These are phyloP conservation scores for Heliconius aoede DNA, from an alignment of 2,888 invertebrate genomes.

Conservation along the genomic window DNA sequence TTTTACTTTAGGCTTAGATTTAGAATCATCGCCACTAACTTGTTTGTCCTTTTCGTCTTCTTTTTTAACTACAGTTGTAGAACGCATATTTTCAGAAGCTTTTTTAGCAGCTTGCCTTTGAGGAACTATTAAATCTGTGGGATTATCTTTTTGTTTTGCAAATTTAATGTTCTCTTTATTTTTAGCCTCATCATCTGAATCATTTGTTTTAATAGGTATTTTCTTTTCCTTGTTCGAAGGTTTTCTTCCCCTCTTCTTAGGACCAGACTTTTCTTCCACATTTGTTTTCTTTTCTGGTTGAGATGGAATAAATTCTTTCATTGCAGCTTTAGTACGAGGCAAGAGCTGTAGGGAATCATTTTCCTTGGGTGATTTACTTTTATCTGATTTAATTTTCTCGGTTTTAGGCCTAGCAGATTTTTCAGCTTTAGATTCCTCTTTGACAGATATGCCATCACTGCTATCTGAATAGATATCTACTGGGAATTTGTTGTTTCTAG, in stretches of 20 bases:
- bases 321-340: constrained; percentile 91
- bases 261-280: constrained; percentile 66
- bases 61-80: constrained; percentile 82
- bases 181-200: constrained; percentile 76
- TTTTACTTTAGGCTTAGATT: constrained; percentile 74
- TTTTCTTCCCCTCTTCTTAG: constrained; percentile 75
- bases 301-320: constrained; percentile 90
- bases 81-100: constrained; percentile 93
- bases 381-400: constrained; percentile 79
- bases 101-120: constrained; percentile 96
- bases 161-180: constrained; percentile 79
- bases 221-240: constrained; percentile 78
- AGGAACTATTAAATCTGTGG: constrained; percentile 94
- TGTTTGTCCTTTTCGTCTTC: constrained; percentile 69
- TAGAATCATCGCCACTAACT: constrained; percentile 65
- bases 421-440: constrained; percentile 76
- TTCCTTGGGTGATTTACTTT: constrained; percentile 84
- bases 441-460: constrained; percentile 74
- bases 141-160: constrained; percentile 82
- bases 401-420: constrained; percentile 76
- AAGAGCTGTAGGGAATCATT: constrained; percentile 88
- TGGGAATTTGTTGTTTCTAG: constrained; percentile 84
- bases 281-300: constrained; percentile 68
- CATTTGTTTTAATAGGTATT: constrained; percentile 57
- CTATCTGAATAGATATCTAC: constrained; percentile 93